Evolutionary conservation across 2,797 vertebrate species (phyloP).

Genomic region (Rhabdophis nuchalis): DNA sequence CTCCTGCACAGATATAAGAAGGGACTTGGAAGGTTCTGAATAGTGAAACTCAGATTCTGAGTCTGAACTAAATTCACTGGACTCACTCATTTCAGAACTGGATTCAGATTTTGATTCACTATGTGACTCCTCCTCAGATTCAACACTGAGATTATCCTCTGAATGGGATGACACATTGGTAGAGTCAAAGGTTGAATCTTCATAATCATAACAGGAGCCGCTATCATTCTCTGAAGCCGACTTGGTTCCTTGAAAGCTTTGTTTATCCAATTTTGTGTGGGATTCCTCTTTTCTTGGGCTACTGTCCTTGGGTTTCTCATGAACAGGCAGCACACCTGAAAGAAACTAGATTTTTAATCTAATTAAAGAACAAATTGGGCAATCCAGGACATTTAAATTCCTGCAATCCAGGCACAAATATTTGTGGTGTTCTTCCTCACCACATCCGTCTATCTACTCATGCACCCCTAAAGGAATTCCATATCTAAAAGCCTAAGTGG

Average conservation of each 20-base stretch:
- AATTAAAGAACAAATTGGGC: neutral
- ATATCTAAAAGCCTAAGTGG: neutral
- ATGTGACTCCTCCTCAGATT: neutral
- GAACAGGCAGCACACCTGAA: neutral
- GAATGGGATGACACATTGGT: neutral
- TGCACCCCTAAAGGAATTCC: neutral
- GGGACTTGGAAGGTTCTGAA: neutral
- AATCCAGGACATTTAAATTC: neutral
- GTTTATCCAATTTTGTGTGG: neutral
- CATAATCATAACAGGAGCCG: neutral
- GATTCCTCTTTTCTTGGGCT: neutral
- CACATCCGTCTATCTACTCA: neutral
- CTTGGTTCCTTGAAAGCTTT: neutral
- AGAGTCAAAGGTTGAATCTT: conserved; percentile 10
- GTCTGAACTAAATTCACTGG: neutral
- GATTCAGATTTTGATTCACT: neutral
- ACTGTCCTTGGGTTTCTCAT: neutral
- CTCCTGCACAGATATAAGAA: neutral
- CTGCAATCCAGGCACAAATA: neutral
- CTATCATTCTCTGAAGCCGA: neutral
- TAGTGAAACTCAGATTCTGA: neutral
- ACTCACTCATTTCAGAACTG: neutral
- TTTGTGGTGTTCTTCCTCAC: neutral
- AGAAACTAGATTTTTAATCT: conserved; percentile 20
- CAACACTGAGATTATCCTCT: neutral